Evolutionary conservation across 2,888 invertebrate genomes (phyloP).

Genomic region (Tuta absoluta): DNA sequence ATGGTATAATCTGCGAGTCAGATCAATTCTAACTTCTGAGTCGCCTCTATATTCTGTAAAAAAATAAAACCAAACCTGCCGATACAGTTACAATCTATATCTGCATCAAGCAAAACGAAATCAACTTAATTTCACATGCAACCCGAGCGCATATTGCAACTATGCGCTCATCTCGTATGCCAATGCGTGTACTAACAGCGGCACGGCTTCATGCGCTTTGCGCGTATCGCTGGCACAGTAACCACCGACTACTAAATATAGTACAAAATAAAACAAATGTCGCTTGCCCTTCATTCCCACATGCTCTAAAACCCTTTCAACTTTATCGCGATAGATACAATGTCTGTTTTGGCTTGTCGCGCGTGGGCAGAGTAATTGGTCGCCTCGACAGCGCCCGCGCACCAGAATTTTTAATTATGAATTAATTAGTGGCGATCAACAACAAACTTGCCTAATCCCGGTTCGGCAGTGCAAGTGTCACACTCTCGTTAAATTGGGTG

Average conservation of each 20-base stretch:
- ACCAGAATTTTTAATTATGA: slow-evolving; percentile 81
- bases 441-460: slow-evolving; percentile 71
- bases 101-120: neutral
- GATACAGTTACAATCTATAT: slow-evolving; percentile 9
- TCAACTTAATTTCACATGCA: slow-evolving; percentile 10
- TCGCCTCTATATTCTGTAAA: neutral
- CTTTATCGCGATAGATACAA: slow-evolving; percentile 55
- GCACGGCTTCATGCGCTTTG: slow-evolving; percentile 45
- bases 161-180: slow-evolving; percentile 54
- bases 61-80: neutral
- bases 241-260: slow-evolving; percentile 79
- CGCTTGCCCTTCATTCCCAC: slow-evolving; percentile 76
- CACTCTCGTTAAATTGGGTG: slow-evolving; percentile 1
- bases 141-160: slow-evolving; percentile 4
- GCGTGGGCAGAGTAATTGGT: slow-evolving; percentile 57
- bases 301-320: slow-evolving; percentile 47
- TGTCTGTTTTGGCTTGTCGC: slow-evolving; percentile 56
- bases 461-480: slow-evolving; percentile 48
- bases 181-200: slow-evolving; percentile 55
- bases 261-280: slow-evolving; percentile 80
- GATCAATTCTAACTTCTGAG: no score
- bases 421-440: slow-evolving; percentile 79
- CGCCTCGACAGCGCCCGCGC: slow-evolving; percentile 69
- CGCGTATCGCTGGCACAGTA: slow-evolving; percentile 68
- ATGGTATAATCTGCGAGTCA: no score